Conservation (phyloP, 2,113 vertebrate species). For the Typhlomys cinereus region DNA sequence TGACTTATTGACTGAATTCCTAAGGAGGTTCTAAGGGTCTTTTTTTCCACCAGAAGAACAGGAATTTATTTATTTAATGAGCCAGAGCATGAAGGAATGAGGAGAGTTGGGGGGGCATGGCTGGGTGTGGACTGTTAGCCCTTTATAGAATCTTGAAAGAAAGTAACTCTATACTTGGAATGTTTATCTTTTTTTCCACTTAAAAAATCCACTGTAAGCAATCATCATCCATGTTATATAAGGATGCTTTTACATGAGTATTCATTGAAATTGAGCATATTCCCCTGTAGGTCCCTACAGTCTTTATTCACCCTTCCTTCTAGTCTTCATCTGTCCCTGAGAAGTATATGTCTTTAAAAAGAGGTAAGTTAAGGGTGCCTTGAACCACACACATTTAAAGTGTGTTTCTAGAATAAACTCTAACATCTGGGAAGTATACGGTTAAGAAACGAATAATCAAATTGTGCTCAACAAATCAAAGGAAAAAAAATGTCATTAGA, state of each 20-base stretch:
- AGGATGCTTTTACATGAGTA: neutral
- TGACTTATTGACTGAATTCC: neutral
- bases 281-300: too few relatives aligned
- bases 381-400: constrained; percentile 41
- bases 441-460: constrained; percentile 31
- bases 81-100: neutral
- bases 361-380: constrained; percentile 7
- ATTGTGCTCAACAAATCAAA: constrained; percentile 62
- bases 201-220: neutral
- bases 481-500: constrained; percentile 48
- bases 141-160: neutral
- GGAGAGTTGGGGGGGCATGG: neutral
- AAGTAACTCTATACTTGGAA: neutral
- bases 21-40: neutral
- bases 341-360: neutral
- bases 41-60: constrained; percentile 12
- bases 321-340: neutral
- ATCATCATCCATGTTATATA: neutral
- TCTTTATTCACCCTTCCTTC: too few relatives aligned
- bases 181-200: neutral
- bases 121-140: neutral
- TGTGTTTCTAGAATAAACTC: constrained; percentile 50
- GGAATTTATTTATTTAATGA: neutral
- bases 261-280: neutral
- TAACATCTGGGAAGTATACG: constrained; percentile 2